phyloP scores from a whole-genome alignment of 2,113 vertebrate genomes.

The Ammodytes marinus region DNA sequence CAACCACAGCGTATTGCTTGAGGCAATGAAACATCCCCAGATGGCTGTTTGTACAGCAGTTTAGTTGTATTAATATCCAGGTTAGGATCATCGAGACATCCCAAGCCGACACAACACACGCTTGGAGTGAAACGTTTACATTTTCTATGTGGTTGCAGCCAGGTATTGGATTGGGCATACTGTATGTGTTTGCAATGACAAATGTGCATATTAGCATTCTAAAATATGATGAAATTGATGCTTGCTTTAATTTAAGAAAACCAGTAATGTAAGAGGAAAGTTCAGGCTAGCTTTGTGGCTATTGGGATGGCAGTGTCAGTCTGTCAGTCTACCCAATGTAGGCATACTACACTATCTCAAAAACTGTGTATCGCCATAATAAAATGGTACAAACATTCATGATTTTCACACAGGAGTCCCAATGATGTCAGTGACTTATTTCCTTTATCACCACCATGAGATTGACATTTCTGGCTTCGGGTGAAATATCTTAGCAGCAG shows the following conservation, averaged over 20 bases:
- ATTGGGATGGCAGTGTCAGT: neutral
- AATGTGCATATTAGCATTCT: neutral
- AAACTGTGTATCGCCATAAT: neutral
- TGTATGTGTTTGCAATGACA: slow-evolving; percentile 12
- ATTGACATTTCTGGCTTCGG: neutral
- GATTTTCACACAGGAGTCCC: neutral
- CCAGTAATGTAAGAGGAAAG: neutral
- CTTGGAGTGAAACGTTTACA: slow-evolving; percentile 36
- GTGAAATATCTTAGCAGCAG: neutral
- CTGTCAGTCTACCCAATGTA: neutral
- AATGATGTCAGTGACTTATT: neutral
- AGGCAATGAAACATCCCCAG: slow-evolving; percentile 40
- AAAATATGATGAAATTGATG: neutral
- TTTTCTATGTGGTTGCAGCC: slow-evolving; percentile 18
- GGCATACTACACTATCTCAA: neutral
- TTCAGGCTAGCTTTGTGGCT: neutral
- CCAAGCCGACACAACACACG: slow-evolving; percentile 12
- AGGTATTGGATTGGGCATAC: slow-evolving; percentile 1
- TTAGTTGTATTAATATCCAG: slow-evolving; percentile 66
- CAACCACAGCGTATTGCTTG: slow-evolving; percentile 6
- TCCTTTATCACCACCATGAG: neutral
- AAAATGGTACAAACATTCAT: neutral
- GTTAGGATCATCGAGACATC: slow-evolving; percentile 56
- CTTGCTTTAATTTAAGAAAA: neutral
- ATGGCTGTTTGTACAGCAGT: slow-evolving; percentile 12